Evolutionary conservation across 2,888 invertebrate species (phyloP).

Genomic region (Unio delphinus): DNA sequence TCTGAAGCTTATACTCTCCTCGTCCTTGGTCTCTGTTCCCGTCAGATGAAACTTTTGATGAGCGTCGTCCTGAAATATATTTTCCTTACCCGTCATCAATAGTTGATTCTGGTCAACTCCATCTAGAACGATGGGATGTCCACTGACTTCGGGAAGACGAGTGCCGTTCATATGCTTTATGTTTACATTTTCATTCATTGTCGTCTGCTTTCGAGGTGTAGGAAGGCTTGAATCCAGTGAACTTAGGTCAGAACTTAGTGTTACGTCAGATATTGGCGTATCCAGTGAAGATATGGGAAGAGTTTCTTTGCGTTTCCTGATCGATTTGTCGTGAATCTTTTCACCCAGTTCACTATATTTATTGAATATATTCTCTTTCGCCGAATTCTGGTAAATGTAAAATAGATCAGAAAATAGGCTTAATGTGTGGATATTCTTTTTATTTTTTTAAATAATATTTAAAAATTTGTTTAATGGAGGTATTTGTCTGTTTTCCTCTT

Average conservation of each 20-base stretch:
- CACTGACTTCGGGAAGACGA: too few species aligned
- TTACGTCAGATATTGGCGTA: too few species aligned
- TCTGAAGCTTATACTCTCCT: conserved; percentile 35
- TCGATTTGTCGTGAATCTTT: conserved; percentile 4
- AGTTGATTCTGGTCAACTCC: too few species aligned
- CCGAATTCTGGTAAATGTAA: neutral
- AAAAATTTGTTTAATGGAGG: too few species aligned
- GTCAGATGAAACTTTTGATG: conserved; percentile 29
- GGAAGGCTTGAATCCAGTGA: too few species aligned
- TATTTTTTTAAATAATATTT: too few species aligned
- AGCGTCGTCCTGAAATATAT: conserved; percentile 14
- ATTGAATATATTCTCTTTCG: conserved; percentile 35
- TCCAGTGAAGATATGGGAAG: neutral
- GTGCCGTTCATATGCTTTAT: neutral
- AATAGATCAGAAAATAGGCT: neutral
- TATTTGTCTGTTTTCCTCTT: too few species aligned
- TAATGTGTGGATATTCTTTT: neutral
- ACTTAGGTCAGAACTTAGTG: too few species aligned
- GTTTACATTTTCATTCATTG: neutral
- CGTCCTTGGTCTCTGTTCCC: conserved; percentile 22
- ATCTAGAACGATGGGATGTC: too few species aligned
- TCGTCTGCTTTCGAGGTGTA: conserved; percentile 12
- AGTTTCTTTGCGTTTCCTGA: neutral
- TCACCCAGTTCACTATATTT: conserved; percentile 56
- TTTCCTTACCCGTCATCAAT: neutral